Evolutionary conservation across 2,797 vertebrate genomes (phyloP).

Genomic region (Hippocampus kuda): DNA sequence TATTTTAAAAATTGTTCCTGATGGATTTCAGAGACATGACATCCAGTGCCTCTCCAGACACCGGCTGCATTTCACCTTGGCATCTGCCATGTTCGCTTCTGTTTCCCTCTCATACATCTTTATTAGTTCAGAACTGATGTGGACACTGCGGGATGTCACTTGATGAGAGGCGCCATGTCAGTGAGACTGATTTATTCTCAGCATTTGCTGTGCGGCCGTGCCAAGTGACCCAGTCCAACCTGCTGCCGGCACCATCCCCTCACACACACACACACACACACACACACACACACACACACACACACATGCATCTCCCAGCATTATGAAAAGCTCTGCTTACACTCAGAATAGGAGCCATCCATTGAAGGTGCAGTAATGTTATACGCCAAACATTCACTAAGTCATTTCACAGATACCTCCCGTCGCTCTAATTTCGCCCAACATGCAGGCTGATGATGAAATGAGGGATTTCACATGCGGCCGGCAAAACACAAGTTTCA

Average conservation of each 20-base stretch:
- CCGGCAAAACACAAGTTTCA: constrained; percentile 40
- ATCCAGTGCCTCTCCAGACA: constrained; percentile 47
- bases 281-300: neutral
- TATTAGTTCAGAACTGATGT: constrained; percentile 67
- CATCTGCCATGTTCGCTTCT: constrained; percentile 57
- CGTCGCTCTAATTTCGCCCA: constrained; percentile 47
- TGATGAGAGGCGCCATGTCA: constrained; percentile 67
- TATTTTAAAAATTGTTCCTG: constrained; percentile 21
- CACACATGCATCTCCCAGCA: constrained; percentile 18
- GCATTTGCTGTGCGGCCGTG: constrained; percentile 58
- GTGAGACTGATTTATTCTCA: constrained; percentile 68
- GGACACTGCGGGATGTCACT: constrained; percentile 59
- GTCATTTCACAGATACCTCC: constrained; percentile 43
- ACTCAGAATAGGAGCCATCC: constrained; percentile 53
- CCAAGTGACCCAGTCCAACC: constrained; percentile 57
- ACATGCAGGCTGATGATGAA: constrained; percentile 49
- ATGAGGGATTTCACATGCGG: constrained; percentile 42
- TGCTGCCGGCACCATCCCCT: constrained; percentile 29
- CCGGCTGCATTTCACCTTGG: constrained; percentile 63
- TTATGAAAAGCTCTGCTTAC: constrained; percentile 45
- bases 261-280: neutral
- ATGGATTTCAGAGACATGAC: constrained; percentile 38
- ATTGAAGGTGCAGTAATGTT: constrained; percentile 45
- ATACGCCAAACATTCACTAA: constrained; percentile 37
- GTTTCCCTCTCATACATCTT: constrained; percentile 65